phyloP scores from a whole-genome alignment of 2,113 vertebrate genomes.

The Prionailurus bengalensis region DNA sequence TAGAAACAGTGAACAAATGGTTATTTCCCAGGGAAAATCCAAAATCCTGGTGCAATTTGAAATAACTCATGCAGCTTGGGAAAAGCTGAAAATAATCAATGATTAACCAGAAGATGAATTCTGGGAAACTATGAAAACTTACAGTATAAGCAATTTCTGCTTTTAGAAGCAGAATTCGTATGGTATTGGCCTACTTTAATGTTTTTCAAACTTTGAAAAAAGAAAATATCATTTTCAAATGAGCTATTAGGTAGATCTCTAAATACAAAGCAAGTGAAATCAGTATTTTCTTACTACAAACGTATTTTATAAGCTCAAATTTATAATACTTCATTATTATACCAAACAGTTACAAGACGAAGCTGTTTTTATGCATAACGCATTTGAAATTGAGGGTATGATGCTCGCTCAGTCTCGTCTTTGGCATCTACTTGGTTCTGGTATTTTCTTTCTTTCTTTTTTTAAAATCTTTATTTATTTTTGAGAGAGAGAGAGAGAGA shows the following conservation, averaged over 20 bases:
- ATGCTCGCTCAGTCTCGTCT: background rate
- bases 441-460: background rate
- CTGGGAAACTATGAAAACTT: background rate
- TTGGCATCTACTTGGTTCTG: background rate
- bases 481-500: too few species aligned
- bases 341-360: background rate
- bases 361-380: background rate
- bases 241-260: background rate
- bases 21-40: conserved; percentile 59
- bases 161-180: background rate
- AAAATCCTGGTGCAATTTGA: background rate
- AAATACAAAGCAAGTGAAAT: background rate
- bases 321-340: background rate
- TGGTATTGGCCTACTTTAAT: background rate
- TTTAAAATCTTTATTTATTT: too few species aligned
- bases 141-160: background rate
- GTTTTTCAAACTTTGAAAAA: background rate
- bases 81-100: background rate
- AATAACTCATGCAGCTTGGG: background rate
- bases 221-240: background rate
- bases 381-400: background rate
- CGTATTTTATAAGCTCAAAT: background rate
- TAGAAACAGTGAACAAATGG: background rate
- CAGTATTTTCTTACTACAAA: background rate
- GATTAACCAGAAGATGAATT: background rate